phyloP scores from a whole-genome alignment of 2,888 invertebrate species.

The Aleiodes alternator region DNA sequence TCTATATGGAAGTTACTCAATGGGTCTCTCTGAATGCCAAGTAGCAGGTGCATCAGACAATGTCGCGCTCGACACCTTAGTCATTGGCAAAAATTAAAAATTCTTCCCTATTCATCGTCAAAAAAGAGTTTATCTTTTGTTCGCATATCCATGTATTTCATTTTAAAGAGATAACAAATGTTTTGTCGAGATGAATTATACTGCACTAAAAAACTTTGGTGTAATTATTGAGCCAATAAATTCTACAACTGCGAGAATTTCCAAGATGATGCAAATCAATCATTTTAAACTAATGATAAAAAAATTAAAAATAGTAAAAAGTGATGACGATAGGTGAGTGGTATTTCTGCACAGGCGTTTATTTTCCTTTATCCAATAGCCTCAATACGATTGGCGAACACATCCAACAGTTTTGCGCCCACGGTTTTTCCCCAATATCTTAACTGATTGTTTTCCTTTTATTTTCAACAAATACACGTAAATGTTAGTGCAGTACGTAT shows the following conservation, averaged over 20 bases:
- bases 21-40: slow-evolving; percentile 29
- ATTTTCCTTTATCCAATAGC: slow-evolving; percentile 4
- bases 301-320: slow-evolving; percentile 17
- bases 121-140: slow-evolving; percentile 17
- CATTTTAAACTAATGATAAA: no score
- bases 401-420: slow-evolving; percentile 38
- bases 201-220: no score
- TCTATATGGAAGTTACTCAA: slow-evolving; percentile 20
- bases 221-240: no score
- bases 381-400: slow-evolving; percentile 19
- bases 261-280: no score
- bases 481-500: slow-evolving; percentile 13
- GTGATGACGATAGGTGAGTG: slow-evolving; percentile 16
- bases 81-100: slow-evolving; percentile 13
- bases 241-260: no score
- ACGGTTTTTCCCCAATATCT: slow-evolving; percentile 47
- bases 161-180: no score
- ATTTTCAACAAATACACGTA: not conserved
- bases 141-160: not conserved
- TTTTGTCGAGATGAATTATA: no score
- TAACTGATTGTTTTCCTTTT: slow-evolving; percentile 16
- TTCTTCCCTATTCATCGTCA: not conserved
- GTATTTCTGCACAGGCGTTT: slow-evolving; percentile 31
- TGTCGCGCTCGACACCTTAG: slow-evolving; percentile 24
- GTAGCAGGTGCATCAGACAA: slow-evolving; percentile 31